Base-by-base conservation (phyloP, 1,140 invertebrate species). In the Pachypsylla venusta region DNA sequence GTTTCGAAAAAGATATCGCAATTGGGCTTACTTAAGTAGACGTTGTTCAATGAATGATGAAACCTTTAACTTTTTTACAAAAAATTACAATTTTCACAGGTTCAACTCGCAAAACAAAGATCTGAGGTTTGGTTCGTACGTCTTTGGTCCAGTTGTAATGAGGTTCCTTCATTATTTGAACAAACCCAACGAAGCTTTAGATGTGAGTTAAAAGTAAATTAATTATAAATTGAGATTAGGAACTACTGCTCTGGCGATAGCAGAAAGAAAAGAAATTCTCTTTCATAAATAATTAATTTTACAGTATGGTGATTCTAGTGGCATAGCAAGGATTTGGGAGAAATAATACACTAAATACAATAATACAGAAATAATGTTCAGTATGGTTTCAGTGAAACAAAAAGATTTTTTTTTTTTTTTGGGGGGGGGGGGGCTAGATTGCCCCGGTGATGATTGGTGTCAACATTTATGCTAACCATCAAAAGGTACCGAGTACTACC, bases 111-210 rank as follows among this genome's bases (percentile, higher is more conserved):
- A 88, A 68, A 84, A 81, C 62, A 77, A 79, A 57, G 77, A 84
- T 61, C 66, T 84, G 27, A 72, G 85, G 59, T 89, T 89, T 78
- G 81, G 83, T 16, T 82, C 75, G 63, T 91, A 82, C 72, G 69
- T 81, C 10, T 91, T 91, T 80, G 88, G 89, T 1, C 86, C 88
- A 19, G 80, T 91, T 10, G 74, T 86, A 0, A 89, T 93, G 86
- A 74, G 89, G 64, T 76, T 86, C 71, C 83, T 82, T 61, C 74
- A 89, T 67, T 71, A 78, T 64, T 68, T 88, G 5, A 80, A 88
- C 67, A 77, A 83, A 67, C 79, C 83, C 20, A 73, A 81, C 55
- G 65, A 79, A 56, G 87, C 87, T 19, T 64, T 85, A 3, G 63
- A 81, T 65, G 74, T 79, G 13, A 5, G 16, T 61, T 13, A n/a